These are phyloP conservation scores for Alouatta palliata DNA, from an alignment of 2,113 vertebrate species.

Conservation along the genomic window DNA sequence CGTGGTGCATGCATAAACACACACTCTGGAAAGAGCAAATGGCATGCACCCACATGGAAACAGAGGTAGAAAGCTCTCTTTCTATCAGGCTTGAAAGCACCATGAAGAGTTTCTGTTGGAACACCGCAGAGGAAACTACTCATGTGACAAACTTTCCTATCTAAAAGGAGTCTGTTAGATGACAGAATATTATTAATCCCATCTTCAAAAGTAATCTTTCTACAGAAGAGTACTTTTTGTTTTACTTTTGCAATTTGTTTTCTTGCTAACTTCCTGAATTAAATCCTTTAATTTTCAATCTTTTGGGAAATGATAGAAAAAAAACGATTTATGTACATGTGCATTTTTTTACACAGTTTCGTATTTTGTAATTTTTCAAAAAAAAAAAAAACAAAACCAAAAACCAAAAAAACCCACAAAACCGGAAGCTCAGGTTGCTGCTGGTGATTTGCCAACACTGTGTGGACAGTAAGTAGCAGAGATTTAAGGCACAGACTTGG, in stretches of 20 bases:
- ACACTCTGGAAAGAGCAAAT: background rate
- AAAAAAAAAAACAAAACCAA: background rate
- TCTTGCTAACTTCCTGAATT: background rate
- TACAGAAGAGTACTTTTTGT: background rate
- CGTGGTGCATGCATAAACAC: background rate
- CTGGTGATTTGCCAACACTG: background rate
- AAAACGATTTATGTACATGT: background rate
- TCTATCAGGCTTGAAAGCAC: background rate
- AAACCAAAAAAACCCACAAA: background rate
- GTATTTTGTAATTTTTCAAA: background rate
- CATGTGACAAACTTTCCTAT: background rate
- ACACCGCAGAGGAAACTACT: background rate
- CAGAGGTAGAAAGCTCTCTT: constrained; percentile 5
- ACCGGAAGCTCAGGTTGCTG: background rate
- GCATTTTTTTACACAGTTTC: background rate
- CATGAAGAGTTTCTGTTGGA: background rate
- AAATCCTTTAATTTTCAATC: background rate
- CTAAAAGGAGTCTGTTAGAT: background rate
- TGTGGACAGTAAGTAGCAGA: background rate
- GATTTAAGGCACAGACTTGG: too few relatives aligned
- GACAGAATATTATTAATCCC: background rate
- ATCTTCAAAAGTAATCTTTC: background rate
- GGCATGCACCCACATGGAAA: background rate
- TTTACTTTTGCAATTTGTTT: background rate
- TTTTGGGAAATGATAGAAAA: background rate